Conservation (phyloP, 2,797 vertebrate species). For the Neosilurus hyrtlii region DNA sequence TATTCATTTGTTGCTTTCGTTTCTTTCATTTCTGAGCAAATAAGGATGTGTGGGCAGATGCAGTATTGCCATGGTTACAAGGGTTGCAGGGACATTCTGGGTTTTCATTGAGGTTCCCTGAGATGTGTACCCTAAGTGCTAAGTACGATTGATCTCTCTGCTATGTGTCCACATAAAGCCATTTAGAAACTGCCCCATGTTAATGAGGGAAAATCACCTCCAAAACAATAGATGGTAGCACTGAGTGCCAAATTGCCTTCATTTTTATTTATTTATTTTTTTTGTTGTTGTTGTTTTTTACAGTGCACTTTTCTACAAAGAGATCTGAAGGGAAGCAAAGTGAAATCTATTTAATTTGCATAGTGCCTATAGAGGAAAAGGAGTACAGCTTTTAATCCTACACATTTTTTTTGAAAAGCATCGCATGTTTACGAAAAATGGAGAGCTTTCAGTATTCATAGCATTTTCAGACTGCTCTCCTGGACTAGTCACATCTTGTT, state of each 20-base stretch:
- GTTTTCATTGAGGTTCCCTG: conserved; percentile 16
- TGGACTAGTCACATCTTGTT: not conserved
- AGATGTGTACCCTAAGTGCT: conserved; percentile 22
- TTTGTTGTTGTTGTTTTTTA: not conserved
- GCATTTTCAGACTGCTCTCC: not conserved
- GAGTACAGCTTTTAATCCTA: conserved; percentile 2
- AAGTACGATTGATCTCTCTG: conserved; percentile 2
- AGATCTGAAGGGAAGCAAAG: not conserved
- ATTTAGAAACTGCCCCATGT: not conserved
- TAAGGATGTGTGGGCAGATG: conserved; percentile 47
- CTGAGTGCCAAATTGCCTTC: not conserved
- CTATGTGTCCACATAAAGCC: not conserved
- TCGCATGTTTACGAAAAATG: conserved; percentile 6
- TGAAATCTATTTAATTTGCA: not conserved
- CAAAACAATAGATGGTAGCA: not conserved
- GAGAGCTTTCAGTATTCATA: not conserved
- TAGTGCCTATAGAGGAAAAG: not conserved
- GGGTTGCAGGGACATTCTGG: conserved; percentile 9
- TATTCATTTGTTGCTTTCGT: conserved; percentile 47
- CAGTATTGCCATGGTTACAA: conserved; percentile 52
- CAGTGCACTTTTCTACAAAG: not conserved
- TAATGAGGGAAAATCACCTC: conserved; percentile 15
- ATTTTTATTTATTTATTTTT: not conserved
- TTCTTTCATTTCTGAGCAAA: conserved; percentile 53
- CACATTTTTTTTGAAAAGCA: conserved; percentile 9